Evolutionary conservation across 2,797 vertebrate species (phyloP).

Genomic region (Notolabrus celidotus): DNA sequence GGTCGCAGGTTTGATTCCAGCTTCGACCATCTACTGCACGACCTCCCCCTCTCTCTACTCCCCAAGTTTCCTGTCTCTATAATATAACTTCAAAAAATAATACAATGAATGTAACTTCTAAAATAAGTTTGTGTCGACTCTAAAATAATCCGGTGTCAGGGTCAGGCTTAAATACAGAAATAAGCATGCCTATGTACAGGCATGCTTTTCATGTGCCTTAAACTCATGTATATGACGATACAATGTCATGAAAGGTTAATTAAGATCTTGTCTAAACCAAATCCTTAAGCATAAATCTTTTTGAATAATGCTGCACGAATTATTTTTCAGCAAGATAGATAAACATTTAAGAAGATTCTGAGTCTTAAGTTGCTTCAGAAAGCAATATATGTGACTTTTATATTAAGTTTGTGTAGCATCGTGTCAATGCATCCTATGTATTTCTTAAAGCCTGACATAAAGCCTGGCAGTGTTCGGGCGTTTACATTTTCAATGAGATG

Average conservation of each 20-base stretch:
- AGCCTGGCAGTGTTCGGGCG: not conserved
- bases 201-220: slow-evolving; percentile 17
- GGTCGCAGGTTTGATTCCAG: too few species aligned
- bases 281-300: slow-evolving; percentile 1
- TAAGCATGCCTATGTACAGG: not conserved
- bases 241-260: slow-evolving; percentile 9
- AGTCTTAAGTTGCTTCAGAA: slow-evolving; percentile 1
- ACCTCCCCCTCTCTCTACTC: too few species aligned
- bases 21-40: too few species aligned
- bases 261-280: slow-evolving; percentile 8
- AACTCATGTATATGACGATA: slow-evolving; percentile 15
- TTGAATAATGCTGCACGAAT: too few species aligned
- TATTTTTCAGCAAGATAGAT: too few species aligned
- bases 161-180: not conserved
- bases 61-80: too few species aligned
- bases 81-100: too few species aligned
- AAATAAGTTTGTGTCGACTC: too few species aligned
- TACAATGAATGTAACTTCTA: too few species aligned
- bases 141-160: too few species aligned
- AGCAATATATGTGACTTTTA: too few species aligned
- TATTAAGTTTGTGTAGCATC: not conserved
- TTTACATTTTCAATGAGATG: slow-evolving; percentile 14
- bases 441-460: not conserved
- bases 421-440: not conserved
- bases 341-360: slow-evolving; percentile 2